Evolutionary conservation across 2,113 vertebrate genomes (phyloP).

Genomic region (Myiopsitta monachus): DNA sequence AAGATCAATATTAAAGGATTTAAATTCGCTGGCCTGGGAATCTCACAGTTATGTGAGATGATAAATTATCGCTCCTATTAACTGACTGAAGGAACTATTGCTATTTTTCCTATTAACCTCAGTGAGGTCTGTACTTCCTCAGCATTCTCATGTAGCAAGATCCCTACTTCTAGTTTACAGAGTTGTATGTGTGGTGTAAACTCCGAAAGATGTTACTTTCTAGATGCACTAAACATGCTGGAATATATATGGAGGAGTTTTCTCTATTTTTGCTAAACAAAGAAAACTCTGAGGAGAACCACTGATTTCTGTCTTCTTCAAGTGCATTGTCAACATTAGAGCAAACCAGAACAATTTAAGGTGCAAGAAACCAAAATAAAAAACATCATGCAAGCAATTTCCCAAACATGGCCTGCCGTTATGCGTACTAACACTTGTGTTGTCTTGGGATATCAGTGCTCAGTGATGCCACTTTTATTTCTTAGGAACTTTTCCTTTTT

Average conservation of each 20-base stretch:
- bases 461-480: background rate
- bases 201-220: background rate
- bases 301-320: background rate
- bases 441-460: background rate
- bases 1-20: background rate
- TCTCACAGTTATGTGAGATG: background rate
- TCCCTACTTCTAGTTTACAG: background rate
- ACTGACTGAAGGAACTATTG: background rate
- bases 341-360: background rate
- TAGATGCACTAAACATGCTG: background rate
- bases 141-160: background rate
- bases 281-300: background rate
- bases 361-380: background rate
- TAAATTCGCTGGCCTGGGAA: background rate
- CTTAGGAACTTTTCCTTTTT: slow-evolving; percentile 4
- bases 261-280: background rate
- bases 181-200: background rate
- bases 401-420: background rate
- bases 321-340: background rate
- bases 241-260: background rate
- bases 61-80: background rate
- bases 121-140: background rate
- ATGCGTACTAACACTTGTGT: background rate
- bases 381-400: background rate
- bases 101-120: background rate